A percentile compares a stretch with the other conserved stretches of the same genome.
Conservation (phyloP, 1,140 invertebrate species). For the Heliconius hermathena region DNA sequence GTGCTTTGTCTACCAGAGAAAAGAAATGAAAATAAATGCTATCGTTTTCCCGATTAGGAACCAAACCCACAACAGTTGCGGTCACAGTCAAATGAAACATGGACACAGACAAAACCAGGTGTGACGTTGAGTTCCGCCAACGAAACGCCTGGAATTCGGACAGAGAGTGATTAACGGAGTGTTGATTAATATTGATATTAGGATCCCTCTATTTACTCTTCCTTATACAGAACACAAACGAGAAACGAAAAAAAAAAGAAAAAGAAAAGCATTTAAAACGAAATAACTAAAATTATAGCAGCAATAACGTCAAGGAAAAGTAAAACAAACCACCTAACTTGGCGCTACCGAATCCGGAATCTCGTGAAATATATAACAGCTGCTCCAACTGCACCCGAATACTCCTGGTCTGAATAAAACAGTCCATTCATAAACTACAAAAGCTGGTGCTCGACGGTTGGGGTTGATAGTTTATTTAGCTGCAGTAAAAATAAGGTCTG, state of each 20-base stretch:
- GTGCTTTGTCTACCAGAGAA: too few relatives aligned
- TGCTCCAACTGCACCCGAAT: constrained; percentile 15
- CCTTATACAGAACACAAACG: not conserved
- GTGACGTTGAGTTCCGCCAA: too few relatives aligned
- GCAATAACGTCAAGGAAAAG: constrained; percentile 1
- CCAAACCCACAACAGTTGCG: too few relatives aligned
- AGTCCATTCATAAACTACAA: constrained; percentile 23
- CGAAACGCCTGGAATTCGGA: too few relatives aligned
- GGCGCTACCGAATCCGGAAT: not conserved
- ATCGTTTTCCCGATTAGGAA: too few relatives aligned
- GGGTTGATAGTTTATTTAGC: constrained; percentile 22
- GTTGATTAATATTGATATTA: too few relatives aligned
- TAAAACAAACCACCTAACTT: not conserved
- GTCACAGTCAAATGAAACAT: too few relatives aligned
- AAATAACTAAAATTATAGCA: constrained; percentile 8
- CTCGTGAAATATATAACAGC: constrained; percentile 9
- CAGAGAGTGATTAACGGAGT: too few relatives aligned
- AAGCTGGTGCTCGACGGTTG: constrained; percentile 12
- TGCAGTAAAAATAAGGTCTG: not conserved
- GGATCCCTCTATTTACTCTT: too few relatives aligned
- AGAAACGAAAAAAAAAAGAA: not conserved
- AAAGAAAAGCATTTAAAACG: not conserved
- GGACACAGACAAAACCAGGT: too few relatives aligned
- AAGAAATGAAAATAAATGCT: too few relatives aligned
- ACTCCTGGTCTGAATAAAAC: constrained; percentile 12